These are phyloP conservation scores for Hydrozoanthus tunicans DNA, from an alignment of 64 coral and sea anemone genomes.

Conservation along the genomic window DNA sequence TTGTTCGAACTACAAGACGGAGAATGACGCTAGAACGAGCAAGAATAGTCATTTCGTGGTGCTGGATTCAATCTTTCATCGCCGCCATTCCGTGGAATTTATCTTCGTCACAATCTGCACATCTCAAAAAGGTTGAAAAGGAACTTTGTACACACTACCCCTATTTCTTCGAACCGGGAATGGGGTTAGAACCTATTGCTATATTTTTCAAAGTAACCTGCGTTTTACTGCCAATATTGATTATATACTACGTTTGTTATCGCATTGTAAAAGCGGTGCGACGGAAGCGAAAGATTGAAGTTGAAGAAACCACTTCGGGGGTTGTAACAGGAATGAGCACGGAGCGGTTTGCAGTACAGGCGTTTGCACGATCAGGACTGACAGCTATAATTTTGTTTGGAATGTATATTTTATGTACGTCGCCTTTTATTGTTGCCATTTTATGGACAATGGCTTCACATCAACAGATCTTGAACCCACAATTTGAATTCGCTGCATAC, in stretches of 20 bases:
- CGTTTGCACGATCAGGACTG: constrained; percentile 40
- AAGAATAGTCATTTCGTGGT: constrained; percentile 37
- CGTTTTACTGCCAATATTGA: constrained; percentile 48
- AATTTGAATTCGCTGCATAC: constrained; percentile 43
- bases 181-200: constrained; percentile 11
- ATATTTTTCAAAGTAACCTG: constrained; percentile 46
- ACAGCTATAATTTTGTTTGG: constrained; percentile 64
- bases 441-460: constrained; percentile 39
- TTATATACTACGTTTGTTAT: constrained; percentile 56
- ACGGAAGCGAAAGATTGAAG: constrained; percentile 56
- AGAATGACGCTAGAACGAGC: constrained; percentile 49
- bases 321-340: constrained; percentile 38
- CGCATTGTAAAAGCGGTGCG: constrained; percentile 58
- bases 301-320: constrained; percentile 17
- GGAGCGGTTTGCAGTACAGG: constrained; percentile 49
- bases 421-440: constrained; percentile 60
- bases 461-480: constrained; percentile 2
- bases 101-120: not conserved
- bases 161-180: constrained; percentile 43
- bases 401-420: constrained; percentile 43
- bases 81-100: constrained; percentile 61
- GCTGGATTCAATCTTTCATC: constrained; percentile 64
- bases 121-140: not conserved
- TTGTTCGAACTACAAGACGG: constrained; percentile 36
- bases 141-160: constrained; percentile 31